phyloP scores from a whole-genome alignment of 2,797 vertebrate genomes.

The Enteromius anoplus region DNA sequence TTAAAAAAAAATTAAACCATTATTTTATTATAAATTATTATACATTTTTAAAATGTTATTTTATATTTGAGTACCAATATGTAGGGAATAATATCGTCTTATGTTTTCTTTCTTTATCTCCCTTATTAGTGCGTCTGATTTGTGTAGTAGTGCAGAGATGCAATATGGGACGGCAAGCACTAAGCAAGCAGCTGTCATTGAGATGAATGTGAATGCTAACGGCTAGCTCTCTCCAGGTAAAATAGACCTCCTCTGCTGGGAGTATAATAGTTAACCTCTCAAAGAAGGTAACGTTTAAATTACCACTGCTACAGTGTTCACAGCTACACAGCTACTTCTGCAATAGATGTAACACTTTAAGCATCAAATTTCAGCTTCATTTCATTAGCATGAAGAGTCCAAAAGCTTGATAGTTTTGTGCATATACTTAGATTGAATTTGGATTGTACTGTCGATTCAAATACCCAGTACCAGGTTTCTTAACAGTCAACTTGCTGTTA shows the following conservation, averaged over 20 bases:
- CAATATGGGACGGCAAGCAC: neutral
- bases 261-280: neutral
- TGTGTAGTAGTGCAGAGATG: neutral
- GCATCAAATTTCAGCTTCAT: neutral
- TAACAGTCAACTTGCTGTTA: neutral
- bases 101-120: neutral
- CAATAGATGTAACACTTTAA: neutral
- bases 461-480: neutral
- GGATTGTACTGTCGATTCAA: neutral
- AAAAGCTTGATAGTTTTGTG: neutral
- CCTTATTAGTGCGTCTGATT: neutral
- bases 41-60: neutral
- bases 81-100: neutral
- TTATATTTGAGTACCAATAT: neutral
- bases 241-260: neutral
- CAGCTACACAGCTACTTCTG: neutral
- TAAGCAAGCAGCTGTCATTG: slow-evolving; percentile 2
- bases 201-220: slow-evolving; percentile 12
- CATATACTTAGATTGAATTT: neutral
- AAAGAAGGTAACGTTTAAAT: neutral
- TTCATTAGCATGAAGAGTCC: neutral
- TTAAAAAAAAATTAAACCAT: neutral
- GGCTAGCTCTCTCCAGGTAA: neutral
- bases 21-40: neutral
- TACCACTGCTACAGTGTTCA: neutral